Percentiles rank a stretch among this genome's conserved stretches.
phyloP scores from a whole-genome alignment of 1,140 invertebrate genomes.

The Caenorhabditis briggsae region DNA sequence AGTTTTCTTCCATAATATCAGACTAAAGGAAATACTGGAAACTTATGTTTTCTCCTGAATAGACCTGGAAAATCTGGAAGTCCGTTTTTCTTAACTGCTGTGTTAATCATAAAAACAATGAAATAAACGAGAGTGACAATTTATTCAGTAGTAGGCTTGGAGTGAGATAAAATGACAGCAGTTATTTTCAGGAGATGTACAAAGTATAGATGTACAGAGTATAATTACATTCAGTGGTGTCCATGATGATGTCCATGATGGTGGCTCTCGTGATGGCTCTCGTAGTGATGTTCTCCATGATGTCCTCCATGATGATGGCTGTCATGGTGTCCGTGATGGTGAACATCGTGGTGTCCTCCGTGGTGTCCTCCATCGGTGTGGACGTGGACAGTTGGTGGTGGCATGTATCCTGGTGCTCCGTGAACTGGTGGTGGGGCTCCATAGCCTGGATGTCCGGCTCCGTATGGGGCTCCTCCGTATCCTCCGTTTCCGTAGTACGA shows the following conservation, averaged over 20 bases:
- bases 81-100: no score
- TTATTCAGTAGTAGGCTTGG: conserved; percentile 19
- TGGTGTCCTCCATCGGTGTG: conserved; percentile 45
- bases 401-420: conserved; percentile 34
- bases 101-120: neutral
- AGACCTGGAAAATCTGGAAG: no score
- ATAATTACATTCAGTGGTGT: conserved; percentile 6
- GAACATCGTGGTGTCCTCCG: conserved; percentile 16
- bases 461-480: conserved; percentile 4
- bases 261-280: conserved; percentile 41
- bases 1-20: no score
- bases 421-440: conserved; percentile 19
- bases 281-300: conserved; percentile 27
- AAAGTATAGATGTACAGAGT: neutral
- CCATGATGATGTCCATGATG: conserved; percentile 24
- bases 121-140: neutral
- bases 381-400: conserved; percentile 17
- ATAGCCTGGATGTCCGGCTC: conserved; percentile 2
- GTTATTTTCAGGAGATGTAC: neutral
- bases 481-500: conserved; percentile 46
- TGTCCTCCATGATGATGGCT: conserved; percentile 44
- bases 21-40: no score
- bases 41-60: no score
- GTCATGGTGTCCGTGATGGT: conserved; percentile 27
- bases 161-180: neutral